Base-by-base conservation (phyloP, 2,113 vertebrate species). In the Notothenia rossii region DNA sequence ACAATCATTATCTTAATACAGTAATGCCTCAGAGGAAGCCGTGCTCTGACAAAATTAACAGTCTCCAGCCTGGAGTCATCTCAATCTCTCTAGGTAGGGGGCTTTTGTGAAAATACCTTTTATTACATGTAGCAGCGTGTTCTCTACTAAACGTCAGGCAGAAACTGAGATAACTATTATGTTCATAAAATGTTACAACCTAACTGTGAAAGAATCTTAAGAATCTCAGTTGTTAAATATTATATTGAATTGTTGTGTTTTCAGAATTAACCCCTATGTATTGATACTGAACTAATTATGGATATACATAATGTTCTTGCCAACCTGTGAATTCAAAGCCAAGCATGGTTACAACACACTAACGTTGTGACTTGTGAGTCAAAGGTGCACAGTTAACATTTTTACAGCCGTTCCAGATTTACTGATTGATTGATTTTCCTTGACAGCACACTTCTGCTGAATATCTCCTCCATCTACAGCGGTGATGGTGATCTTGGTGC, bases 391-490 rank as follows among this genome's bases (percentile, higher is more conserved):
- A 68, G 20, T 80, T 70, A 53, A 81, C 77, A 75, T 40, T 68
- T 85, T 43, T 58, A 13, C 17, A 18, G 61, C 68, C 46, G 53
- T 63, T 71, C 62, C 63, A 64, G 48, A 58, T 59, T 66, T 56
- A 15, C 64, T 67, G 80, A 56, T 43, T 81, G 82, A 87, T 87
- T 86, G 88, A 88, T 91, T 91, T 89, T 80, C 59, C 48, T 67
- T 66, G 84, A 88, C 75, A 88, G 63, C 72, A 75, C 48, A 54
- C 60, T 53, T 53, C 53, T 74, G 77, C 45, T 77, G 81, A 88
- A 76, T 74, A 69, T 78, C 66, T 86, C 53, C 73, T 70, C 63
- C 49, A 66, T 83, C 67, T 67, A 45, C 43, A 64, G 72, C 74
- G 48, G 46, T 25, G 56, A 75, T 25, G 36, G 70, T 36, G 72